Conservation (phyloP, 2,113 vertebrate genomes). For the Phalacrocorax carbo region DNA sequence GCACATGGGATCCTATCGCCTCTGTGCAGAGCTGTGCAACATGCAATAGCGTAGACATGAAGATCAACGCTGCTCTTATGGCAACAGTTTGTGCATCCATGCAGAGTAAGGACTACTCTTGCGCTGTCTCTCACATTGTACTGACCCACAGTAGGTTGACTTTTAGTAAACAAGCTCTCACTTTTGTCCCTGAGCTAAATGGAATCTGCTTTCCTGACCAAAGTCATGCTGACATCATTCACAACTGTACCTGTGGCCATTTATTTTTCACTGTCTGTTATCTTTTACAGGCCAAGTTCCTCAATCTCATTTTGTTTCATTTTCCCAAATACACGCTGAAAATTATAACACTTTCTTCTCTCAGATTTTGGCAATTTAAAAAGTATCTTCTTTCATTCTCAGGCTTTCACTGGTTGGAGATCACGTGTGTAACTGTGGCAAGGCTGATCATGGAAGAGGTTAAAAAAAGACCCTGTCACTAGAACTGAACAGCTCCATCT, state of each 20-base stretch:
- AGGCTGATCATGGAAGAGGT: neutral
- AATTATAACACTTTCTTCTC: neutral
- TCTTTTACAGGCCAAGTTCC: neutral
- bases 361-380: neutral
- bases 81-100: fast-evolving
- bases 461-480: neutral
- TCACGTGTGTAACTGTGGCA: neutral
- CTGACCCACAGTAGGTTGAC: neutral
- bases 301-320: neutral
- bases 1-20: neutral
- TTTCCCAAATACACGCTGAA: neutral
- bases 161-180: neutral
- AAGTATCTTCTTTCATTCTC: neutral
- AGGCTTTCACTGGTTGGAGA: neutral
- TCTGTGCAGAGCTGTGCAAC: neutral
- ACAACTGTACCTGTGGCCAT: neutral
- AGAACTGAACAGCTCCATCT: neutral
- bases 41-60: fast-evolving
- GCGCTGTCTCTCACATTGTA: neutral
- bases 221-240: neutral
- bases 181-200: neutral
- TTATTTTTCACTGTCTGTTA: neutral
- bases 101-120: neutral
- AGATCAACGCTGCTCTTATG: fast-evolving
- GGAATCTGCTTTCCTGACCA: neutral